A percentile compares a stretch with the other conserved stretches of the same genome.
Conservation (phyloP, 2,113 vertebrate species). For the Microcebus ravelobensis region DNA sequence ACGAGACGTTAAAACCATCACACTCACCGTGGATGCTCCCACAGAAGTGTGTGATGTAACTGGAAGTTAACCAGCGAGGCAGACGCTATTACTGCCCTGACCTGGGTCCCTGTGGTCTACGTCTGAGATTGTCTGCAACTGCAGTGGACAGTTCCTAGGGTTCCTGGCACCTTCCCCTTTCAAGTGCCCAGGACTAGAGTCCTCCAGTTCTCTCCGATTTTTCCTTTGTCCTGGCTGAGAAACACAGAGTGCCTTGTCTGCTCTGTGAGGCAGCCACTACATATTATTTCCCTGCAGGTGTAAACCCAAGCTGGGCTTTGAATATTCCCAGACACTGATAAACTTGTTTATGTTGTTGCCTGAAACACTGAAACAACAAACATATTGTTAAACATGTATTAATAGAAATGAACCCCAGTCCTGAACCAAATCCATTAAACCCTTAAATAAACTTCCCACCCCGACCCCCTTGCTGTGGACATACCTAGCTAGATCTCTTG, state of each 20-base stretch:
- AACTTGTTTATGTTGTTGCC: not conserved
- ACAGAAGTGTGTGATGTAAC: not conserved
- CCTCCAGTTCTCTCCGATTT: not conserved
- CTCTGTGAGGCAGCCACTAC: not conserved
- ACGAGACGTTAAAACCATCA: not conserved
- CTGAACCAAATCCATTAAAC: not conserved
- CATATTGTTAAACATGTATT: not conserved
- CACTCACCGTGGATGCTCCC: not conserved
- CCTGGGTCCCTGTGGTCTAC: not conserved
- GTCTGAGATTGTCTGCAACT: not conserved
- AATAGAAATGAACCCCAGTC: not conserved
- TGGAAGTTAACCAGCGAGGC: not conserved
- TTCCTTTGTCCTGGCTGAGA: not conserved
- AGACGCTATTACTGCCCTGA: not conserved
- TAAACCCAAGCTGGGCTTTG: not conserved
- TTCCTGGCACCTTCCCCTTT: not conserved
- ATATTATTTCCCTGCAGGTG: not conserved
- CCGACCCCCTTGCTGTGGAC: not conserved
- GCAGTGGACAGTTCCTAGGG: rapidly evolving
- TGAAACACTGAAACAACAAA: not conserved
- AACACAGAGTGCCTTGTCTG: not conserved
- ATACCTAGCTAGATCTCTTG: not conserved
- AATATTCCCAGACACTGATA: not conserved
- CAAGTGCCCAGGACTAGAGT: not conserved
- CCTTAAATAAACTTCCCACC: not conserved